Evolutionary conservation across 1,140 invertebrate species (phyloP), one percentile per base, ranked within the genome.

Genomic region (Atta texana): DNA sequence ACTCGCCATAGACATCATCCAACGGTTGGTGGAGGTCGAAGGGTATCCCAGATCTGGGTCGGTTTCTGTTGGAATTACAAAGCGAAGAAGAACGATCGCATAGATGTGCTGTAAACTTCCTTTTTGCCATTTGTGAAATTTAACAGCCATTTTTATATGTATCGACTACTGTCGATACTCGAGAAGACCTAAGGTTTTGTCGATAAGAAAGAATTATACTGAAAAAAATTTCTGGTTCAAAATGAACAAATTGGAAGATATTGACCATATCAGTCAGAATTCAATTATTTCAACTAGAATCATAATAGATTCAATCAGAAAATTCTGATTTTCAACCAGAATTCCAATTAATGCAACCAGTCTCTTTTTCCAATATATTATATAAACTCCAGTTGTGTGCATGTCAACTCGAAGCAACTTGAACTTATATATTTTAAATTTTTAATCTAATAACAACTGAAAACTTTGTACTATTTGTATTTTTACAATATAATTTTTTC

Each of bases 41-140:
- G 89, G 69, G 80, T 61, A 84, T 18, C 51, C 18, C 16, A 76
- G 78, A 90, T 90, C 88, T 90, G 80, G 89, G 88, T 90, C 88
- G 80, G 78, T 80, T 87, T 87, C 88, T 14, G 59, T 21, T 44
- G 68, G 7, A 12, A 44, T 44, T n/a, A n/a, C 69, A 59, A 28
- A 71, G 53, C 14, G 39, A 10, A 71, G 57, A 69, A 61, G 77
- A 80, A 61, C 88, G 75, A 68, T 21, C n/a, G 14, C 18, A 44
- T 34, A 61, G 57, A 88, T 44, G 55, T 21, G 44, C 16, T 55
- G 31, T 68, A 55, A 55, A 34, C n/a, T 34, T 49, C 44, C 66
- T 16, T 49, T 49, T 84, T 51, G n/a, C 28, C 39, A 18, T 74
- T 81, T 81, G 51, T 24, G 16, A 81, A 71, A 71, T 57, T 21